phyloP scores from a whole-genome alignment of 1,140 invertebrate genomes.

The Meloidogyne hapla region DNA sequence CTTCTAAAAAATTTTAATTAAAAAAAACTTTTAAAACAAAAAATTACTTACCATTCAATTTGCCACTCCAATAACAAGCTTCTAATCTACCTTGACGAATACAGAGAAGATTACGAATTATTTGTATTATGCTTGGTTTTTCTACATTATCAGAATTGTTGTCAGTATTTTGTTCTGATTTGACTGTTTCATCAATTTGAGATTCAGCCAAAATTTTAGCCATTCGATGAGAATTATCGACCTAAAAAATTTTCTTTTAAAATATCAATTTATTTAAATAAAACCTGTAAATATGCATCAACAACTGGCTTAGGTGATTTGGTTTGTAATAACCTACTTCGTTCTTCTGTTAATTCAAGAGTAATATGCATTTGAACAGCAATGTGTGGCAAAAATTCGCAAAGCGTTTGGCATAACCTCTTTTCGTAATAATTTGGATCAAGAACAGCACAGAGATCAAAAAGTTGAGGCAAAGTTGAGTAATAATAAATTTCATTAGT shows the following conservation, averaged over 20 bases:
- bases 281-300: constrained; percentile 1
- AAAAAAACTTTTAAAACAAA: background rate
- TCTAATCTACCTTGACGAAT: background rate
- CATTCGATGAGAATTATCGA: constrained; percentile 29
- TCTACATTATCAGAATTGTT: background rate
- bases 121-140: background rate
- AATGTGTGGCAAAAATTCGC: constrained; percentile 32
- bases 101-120: constrained; percentile 2
- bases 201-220: constrained; percentile 14
- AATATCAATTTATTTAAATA: background rate
- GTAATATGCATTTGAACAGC: constrained; percentile 46
- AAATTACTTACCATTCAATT: constrained; percentile 8
- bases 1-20: constrained; percentile 29
- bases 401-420: constrained; percentile 31
- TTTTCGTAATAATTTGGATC: constrained; percentile 42
- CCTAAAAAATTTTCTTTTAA: constrained; percentile 5
- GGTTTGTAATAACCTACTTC: constrained; percentile 28
- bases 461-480: constrained; percentile 48
- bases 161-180: background rate
- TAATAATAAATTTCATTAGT: constrained; percentile 47
- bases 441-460: constrained; percentile 35
- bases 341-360: constrained; percentile 44
- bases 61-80: background rate
- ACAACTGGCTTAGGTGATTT: constrained; percentile 24
- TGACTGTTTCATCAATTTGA: background rate